phyloP scores from a whole-genome alignment of 2,888 invertebrate species.

The Aleiodes leptofemur region DNA sequence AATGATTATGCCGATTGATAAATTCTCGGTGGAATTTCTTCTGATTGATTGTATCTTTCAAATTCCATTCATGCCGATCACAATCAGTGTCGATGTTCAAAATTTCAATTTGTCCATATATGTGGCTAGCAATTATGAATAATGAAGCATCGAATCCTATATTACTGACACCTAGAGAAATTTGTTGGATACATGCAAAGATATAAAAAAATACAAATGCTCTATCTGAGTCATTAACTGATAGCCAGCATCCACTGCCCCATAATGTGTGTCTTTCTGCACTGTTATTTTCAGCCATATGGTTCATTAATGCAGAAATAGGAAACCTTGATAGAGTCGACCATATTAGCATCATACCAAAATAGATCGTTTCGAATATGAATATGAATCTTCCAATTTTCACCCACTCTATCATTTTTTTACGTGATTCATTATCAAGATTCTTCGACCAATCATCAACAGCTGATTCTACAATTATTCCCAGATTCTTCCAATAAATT shows the following conservation, averaged over 20 bases:
- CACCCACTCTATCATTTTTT: conserved; percentile 17
- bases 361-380: background rate
- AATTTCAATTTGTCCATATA: conserved; percentile 20
- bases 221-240: background rate
- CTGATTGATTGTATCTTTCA: background rate
- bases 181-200: background rate
- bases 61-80: background rate
- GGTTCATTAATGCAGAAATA: background rate
- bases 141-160: conserved; percentile 20
- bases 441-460: conserved; percentile 9
- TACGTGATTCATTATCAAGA: background rate
- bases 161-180: conserved; percentile 9
- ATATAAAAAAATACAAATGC: conserved; percentile 1
- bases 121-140: conserved; percentile 10
- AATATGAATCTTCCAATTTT: conserved; percentile 11
- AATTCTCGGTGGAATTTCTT: background rate
- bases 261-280: background rate
- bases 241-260: conserved; percentile 18
- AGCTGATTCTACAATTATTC: conserved; percentile 1
- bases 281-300: background rate
- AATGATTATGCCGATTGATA: background rate
- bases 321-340: conserved; percentile 8
- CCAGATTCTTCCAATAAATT: conserved; percentile 2
- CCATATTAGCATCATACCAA: background rate
- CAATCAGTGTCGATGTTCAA: background rate